phyloP scores from a whole-genome alignment of 2,113 vertebrate species.

The Actinemys pallida region DNA sequence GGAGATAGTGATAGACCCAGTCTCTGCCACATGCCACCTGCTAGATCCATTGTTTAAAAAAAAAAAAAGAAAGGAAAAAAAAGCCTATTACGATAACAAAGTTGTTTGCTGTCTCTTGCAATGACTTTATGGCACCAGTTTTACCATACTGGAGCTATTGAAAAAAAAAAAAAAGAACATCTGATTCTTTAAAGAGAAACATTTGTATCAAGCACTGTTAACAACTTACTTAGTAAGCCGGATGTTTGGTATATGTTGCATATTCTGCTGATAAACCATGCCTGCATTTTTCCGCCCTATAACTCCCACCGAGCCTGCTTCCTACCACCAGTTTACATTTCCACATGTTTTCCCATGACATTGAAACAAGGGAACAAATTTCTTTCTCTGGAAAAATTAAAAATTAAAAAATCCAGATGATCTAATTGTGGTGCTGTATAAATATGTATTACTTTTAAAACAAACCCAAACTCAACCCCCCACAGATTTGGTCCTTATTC shows the following conservation, averaged over 20 bases:
- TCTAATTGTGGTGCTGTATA: neutral
- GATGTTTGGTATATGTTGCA: conserved; percentile 41
- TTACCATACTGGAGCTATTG: conserved; percentile 59
- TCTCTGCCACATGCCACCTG: conserved; percentile 91
- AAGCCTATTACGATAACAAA: conserved; percentile 89
- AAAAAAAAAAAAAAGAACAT: conserved; percentile 64
- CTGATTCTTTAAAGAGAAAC: conserved; percentile 74
- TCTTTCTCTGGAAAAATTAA: conserved; percentile 15
- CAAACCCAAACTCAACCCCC: conserved; percentile 18
- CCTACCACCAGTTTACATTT: conserved; percentile 46
- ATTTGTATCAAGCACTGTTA: conserved; percentile 57
- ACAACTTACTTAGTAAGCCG: conserved; percentile 55
- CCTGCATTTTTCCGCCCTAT: conserved; percentile 37
- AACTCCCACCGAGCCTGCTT: conserved; percentile 39
- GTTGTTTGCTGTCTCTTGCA: conserved; percentile 84
- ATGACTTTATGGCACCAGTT: conserved; percentile 85
- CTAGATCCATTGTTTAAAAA: conserved; percentile 87
- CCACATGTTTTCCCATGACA: conserved; percentile 55
- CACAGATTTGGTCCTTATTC: neutral
- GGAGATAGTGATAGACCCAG: conserved; percentile 76
- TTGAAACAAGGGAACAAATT: neutral
- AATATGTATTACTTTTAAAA: conserved; percentile 42
- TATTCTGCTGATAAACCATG: conserved; percentile 44
- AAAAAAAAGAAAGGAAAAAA: conserved; percentile 51
- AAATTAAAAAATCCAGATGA: conserved; percentile 9